Evolutionary conservation across 2,888 invertebrate genomes (phyloP), one percentile per base, ranked within the genome.

Genomic region (Girardia tigrina): DNA sequence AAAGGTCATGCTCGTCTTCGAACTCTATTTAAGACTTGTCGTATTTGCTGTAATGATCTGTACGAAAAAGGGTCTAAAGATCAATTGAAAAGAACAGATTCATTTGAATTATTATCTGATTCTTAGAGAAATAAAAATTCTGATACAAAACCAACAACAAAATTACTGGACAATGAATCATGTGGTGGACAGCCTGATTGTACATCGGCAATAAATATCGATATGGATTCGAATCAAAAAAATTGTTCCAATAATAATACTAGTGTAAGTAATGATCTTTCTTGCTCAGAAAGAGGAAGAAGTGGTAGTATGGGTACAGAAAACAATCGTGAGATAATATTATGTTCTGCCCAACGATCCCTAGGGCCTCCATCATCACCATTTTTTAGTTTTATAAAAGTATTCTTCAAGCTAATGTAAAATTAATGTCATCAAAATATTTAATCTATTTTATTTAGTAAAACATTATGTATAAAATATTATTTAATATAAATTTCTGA

Each of bases 131-230:
- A 56, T n/a, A 36, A 16, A 12, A n/a, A n/a, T n/a, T 56, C 56
- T 6, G 56, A 56, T 56, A 56, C 56, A 8, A 56, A 56, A 56
- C 56, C n/a, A 16, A 56, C 56, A n/a, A 56, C 56, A 56, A 56
- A 20, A 16, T 56, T 56, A 56, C n/a, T 23, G 23, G 56, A 56
- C n/a, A 23, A 56, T n/a, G 56, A 56, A 56, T 56, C 56, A 56
- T 56, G 56, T 56, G 56, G 56, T 20, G 56, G 56, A 12, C n/a
- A 56, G n/a, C 20, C n/a, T n/a, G 56, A 56, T 16, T 56, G 56
- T n/a, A 56, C 56, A 56, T 56, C 56, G 2, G 23, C 56, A 56
- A 56, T 56, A 23, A 56, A 56, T 56, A 56, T 56, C n/a, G 56
- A 56, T 23, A 56, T 56, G n/a, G 56, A 56, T 16, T 56, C 56